These are phyloP conservation scores for Cichlasoma orientale DNA, from an alignment of 2,797 vertebrate genomes.

Conservation along the genomic window DNA sequence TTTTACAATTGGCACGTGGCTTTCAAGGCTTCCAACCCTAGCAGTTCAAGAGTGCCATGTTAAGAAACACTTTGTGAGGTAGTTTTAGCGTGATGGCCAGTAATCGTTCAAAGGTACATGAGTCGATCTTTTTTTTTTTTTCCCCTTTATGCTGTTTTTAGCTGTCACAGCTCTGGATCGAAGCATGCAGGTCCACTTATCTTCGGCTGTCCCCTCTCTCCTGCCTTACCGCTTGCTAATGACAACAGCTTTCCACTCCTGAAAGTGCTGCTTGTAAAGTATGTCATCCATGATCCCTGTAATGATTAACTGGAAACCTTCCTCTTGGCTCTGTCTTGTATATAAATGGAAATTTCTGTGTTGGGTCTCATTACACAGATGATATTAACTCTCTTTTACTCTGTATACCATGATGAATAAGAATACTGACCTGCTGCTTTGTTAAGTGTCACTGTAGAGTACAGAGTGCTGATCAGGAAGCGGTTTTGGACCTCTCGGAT, in stretches of 20 bases:
- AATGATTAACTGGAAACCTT: conserved; percentile 72
- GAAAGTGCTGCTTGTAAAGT: conserved; percentile 80
- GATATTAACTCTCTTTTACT: conserved; percentile 72
- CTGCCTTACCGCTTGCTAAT: conserved; percentile 71
- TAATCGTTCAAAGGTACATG: conserved; percentile 44
- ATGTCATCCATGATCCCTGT: conserved; percentile 72
- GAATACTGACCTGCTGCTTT: conserved; percentile 57
- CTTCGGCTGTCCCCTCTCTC: conserved; percentile 62
- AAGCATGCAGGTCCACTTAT: conserved; percentile 74
- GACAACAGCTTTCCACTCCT: conserved; percentile 59
- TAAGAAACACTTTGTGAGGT: conserved; percentile 12
- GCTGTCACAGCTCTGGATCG: conserved; percentile 69
- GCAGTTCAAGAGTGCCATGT: no score
- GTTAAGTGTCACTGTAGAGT: conserved; percentile 49
- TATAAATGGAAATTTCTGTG: conserved; percentile 75
- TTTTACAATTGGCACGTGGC: no score
- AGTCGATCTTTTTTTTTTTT: conserved; percentile 58
- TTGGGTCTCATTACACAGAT: conserved; percentile 70
- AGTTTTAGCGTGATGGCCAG: conserved; percentile 29
- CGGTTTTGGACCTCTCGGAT: conserved; percentile 49
- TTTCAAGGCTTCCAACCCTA: no score
- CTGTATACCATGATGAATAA: conserved; percentile 66
- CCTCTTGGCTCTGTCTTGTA: conserved; percentile 79
- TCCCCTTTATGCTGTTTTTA: conserved; percentile 60
- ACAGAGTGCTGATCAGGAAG: conserved; percentile 39